phyloP scores from a whole-genome alignment of 2,113 vertebrate genomes.

The Ahaetulla prasina region DNA sequence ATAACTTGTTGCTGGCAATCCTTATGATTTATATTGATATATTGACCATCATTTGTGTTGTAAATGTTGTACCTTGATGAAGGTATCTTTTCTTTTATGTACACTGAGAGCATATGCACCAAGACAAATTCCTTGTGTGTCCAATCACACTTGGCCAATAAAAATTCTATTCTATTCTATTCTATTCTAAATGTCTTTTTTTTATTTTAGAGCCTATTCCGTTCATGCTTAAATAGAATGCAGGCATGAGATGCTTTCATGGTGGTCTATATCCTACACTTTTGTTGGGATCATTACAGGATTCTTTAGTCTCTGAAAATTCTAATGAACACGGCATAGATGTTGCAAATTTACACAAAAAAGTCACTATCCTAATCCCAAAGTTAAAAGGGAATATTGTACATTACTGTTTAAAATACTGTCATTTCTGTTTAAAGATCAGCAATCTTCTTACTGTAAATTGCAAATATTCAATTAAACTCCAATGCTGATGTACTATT shows the following conservation, averaged over 20 bases:
- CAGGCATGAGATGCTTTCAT: not conserved
- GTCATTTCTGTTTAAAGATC: constrained; percentile 15
- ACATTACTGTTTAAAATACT: not conserved
- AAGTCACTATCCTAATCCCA: not conserved
- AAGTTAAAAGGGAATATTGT: not conserved
- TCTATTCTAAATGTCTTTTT: too few species aligned
- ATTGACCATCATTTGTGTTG: too few species aligned
- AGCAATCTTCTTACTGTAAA: not conserved
- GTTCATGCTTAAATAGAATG: not conserved
- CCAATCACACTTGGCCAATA: too few species aligned
- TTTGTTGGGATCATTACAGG: not conserved
- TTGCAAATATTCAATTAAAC: not conserved
- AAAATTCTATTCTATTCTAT: too few species aligned
- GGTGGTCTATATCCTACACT: not conserved
- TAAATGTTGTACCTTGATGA: too few species aligned
- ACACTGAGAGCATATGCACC: too few species aligned
- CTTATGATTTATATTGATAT: too few species aligned
- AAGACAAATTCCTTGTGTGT: too few species aligned
- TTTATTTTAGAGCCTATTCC: not conserved
- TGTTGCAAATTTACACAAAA: not conserved
- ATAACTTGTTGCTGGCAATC: too few species aligned
- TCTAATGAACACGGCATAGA: not conserved
- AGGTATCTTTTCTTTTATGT: too few species aligned
- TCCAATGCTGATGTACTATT: not conserved
- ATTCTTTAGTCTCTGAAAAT: not conserved